A percentile compares a stretch with the other conserved stretches of the same genome.
Evolutionary conservation across 2,888 invertebrate species (phyloP).

Genomic region (Tipula confusa): DNA sequence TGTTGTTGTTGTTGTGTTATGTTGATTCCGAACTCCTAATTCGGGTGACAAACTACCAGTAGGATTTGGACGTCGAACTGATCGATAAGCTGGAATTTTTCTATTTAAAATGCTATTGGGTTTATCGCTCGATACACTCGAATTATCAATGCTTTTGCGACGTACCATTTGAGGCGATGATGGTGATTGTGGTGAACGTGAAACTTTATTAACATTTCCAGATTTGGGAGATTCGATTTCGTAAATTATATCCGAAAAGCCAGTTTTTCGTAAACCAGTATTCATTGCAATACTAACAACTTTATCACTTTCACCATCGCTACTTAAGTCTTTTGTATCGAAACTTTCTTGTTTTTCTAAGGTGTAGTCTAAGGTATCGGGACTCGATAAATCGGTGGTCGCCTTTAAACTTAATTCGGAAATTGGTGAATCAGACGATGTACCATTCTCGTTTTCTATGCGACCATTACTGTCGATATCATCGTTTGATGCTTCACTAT

Average conservation of each 20-base stretch:
- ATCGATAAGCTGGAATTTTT: conserved; percentile 47
- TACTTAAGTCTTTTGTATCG: background rate
- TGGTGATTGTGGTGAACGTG: conserved; percentile 46
- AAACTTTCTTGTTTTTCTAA: background rate
- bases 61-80: conserved; percentile 49
- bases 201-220: conserved; percentile 51
- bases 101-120: conserved; percentile 43
- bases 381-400: conserved; percentile 33
- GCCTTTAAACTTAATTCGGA: conserved; percentile 42
- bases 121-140: conserved; percentile 39
- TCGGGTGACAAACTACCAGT: conserved; percentile 48
- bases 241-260: conserved; percentile 61
- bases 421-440: conserved; percentile 48
- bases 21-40: conserved; percentile 46
- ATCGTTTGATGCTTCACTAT: conserved; percentile 68
- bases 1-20: conserved; percentile 44
- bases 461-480: conserved; percentile 70
- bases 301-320: conserved; percentile 45
- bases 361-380: conserved; percentile 33
- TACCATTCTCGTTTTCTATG: conserved; percentile 55
- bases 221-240: conserved; percentile 48
- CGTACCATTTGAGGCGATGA: conserved; percentile 45
- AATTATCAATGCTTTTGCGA: conserved; percentile 47
- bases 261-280: conserved; percentile 67
- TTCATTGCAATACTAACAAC: conserved; percentile 63